These are phyloP conservation scores for Anastatus disparis DNA, from an alignment of 1,140 invertebrate species.

Conservation along the genomic window DNA sequence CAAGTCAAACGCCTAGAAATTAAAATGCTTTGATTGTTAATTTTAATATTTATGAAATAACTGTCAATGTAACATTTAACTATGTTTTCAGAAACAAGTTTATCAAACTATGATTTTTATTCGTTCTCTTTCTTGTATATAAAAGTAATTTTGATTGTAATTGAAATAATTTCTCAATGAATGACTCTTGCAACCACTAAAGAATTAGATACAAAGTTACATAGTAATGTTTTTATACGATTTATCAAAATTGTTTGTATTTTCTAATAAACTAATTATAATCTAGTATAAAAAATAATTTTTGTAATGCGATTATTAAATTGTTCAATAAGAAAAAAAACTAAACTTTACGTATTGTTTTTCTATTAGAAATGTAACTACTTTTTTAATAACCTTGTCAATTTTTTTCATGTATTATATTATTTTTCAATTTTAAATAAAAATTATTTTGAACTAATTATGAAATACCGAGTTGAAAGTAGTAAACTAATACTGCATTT, in stretches of 20 bases:
- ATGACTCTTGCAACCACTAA: neutral
- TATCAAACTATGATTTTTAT: constrained; percentile 2
- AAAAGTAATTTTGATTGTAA: constrained; percentile 34
- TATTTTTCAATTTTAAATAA: no score
- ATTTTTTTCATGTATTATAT: no score
- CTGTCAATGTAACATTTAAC: neutral
- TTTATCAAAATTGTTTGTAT: constrained; percentile 32
- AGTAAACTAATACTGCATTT: no score
- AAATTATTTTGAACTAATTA: no score
- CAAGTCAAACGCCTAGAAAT: constrained; percentile 61
- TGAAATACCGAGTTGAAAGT: no score
- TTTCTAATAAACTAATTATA: constrained; percentile 21
- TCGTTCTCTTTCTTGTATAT: constrained; percentile 30
- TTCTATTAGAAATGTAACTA: no score
- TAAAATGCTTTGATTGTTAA: constrained; percentile 47
- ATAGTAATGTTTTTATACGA: constrained; percentile 29
- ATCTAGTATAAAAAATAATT: constrained; percentile 7
- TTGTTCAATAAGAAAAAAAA: no score
- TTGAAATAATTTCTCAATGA: constrained; percentile 16
- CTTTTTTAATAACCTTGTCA: no score
- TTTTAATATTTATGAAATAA: constrained; percentile 8
- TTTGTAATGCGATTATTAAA: constrained; percentile 26
- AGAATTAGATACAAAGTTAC: constrained; percentile 13
- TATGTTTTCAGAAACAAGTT: neutral
- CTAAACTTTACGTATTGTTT: no score